Base-by-base conservation (phyloP, 2,797 vertebrate species). In the Anas acuta region DNA sequence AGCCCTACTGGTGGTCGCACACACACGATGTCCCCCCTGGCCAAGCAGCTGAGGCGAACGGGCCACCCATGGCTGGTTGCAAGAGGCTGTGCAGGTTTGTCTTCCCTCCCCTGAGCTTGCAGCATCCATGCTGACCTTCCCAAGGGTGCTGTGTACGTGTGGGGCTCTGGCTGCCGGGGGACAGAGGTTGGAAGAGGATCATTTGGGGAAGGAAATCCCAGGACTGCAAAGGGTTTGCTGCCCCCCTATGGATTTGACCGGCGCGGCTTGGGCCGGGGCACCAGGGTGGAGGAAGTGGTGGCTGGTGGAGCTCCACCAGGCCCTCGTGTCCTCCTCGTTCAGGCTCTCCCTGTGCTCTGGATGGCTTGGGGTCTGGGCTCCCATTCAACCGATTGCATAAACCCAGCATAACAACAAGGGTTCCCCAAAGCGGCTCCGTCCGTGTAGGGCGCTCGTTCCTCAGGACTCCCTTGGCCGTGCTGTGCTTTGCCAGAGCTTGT, bases 221-320 rank as follows among this genome's bases (percentile, higher is more conserved):
- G 90, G 89, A 96, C 94, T 95, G 73, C 79, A 93, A 96, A 86
- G 96, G 87, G 96, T 97, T 96, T 97, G 96, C 96, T 96, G 96
- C 96, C 96, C 92, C 83, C 94, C 95, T 75, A 97, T 97, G 96
- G 96, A 94, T 91, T 84, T 60, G 94, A 17, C 84, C 2, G 88
- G 95, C 2, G 58, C 15, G 67, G 69, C 86, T 79, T 41, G 87
- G 93, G 80, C 72, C 65, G 32, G 92, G 94, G 92, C 84, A 89
- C 35, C 39, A 26, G 89, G 73, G 30, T 67, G 87, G 69, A 83
- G 75, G 85, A 72, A 67, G 41, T 81, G 90, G 76, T 20, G 35
- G 67, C 73, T 92, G 67, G 20, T 41, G 79, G 84, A 92, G 51
- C 80, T 78, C 61, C 71, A n/a, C 49, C 3, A 2, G 84, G 69